Base-by-base conservation (phyloP, 53 echinoderm and acorn worm genomes). In the Astropecten irregularis region DNA sequence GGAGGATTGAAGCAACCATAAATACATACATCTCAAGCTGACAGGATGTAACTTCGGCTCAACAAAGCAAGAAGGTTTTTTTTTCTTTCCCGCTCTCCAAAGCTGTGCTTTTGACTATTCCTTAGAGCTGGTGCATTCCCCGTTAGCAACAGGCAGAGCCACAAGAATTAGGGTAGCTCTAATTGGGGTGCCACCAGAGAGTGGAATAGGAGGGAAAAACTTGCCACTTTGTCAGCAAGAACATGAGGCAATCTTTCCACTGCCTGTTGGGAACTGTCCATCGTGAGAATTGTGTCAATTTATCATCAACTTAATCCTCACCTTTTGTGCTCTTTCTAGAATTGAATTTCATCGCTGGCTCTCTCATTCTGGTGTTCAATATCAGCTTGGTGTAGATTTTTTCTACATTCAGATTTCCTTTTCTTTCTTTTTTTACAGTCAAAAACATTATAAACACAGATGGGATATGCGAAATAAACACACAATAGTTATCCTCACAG, bases 101-200 rank as follows among this genome's bases (percentile, higher is more conserved):
- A 71, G 71, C 33, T 52, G 31, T 11, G 71, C 71, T 71, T 32
- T 18, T 50, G 71, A 52, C 51, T 51, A n/a, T n/a, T n/a, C n/a
- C n/a, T n/a, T n/a, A n/a, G n/a, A n/a, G n/a, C n/a, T n/a, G n/a
- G n/a, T n/a, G n/a, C 42, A 6, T 42, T 42, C 42, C 42, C 11
- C 6, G 6, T 42, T 42, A 11, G 42, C 42, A 6, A 11, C 42
- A 42, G 42, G 42, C n/a, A 42, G 6, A 61, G 79, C 79, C 79
- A 61, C 60, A 44, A 79, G 79, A 79, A 79, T 61, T 79, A 62
- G 79, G 79, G 28, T 60, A 30, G 29, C 40, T 46, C 61, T 79
- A 79, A 79, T 79, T 79, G 79, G 48, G 62, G 3, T 60, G 62
- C 47, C 79, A 61, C 79, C 9, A 16, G 79, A 79, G 79, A 79